Base-by-base conservation (phyloP, 2,797 vertebrate genomes). In the Anableps anableps region DNA sequence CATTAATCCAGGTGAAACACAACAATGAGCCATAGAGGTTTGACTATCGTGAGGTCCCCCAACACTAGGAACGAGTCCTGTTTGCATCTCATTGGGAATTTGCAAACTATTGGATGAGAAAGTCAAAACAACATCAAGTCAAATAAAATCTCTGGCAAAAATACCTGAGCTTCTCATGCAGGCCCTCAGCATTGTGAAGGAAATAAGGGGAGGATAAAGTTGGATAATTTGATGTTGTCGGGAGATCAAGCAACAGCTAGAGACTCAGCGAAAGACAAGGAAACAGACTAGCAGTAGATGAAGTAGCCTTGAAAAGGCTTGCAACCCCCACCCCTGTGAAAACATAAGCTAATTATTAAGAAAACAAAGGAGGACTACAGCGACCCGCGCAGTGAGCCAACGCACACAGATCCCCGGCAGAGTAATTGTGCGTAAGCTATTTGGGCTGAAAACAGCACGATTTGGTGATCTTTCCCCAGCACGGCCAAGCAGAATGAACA, bases 311-410 rank as follows among this genome's bases (percentile, higher is more conserved):
- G 83, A 89, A 89, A 86, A 89, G 62, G 29, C 90, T 82, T 78
- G 78, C 88, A 86, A 79, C 85, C 84, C 4, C 14, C 34, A 45
- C 11, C 48, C 19, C 4, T 19, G 89, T 92, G 91, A 94, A 95
- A 95, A 95, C 93, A 94, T 87, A 93, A 94, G 94, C 95, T 97
- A 97, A 97, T 97, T 96, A 96, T 96, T 97, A 97, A 93, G 95
- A 97, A 97, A 98, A 97, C 96, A 96, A 96, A 96, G 93, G 90
- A 82, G 94, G 95, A 95, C 93, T 90, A 89, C 93, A 95, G 94
- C 89, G 86, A 92, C 80, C 66, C 66, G 11, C 38, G 23, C 66
- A 26, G 66, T 41, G 92, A 96, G 96, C 96, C 94, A 96, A 95
- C 90, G 94, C 92, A 95, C 93, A 96, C 95, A 96, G 94, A 93